phyloP scores from a whole-genome alignment of 2,113 vertebrate species.

The Lycocorax pyrrhopterus region DNA sequence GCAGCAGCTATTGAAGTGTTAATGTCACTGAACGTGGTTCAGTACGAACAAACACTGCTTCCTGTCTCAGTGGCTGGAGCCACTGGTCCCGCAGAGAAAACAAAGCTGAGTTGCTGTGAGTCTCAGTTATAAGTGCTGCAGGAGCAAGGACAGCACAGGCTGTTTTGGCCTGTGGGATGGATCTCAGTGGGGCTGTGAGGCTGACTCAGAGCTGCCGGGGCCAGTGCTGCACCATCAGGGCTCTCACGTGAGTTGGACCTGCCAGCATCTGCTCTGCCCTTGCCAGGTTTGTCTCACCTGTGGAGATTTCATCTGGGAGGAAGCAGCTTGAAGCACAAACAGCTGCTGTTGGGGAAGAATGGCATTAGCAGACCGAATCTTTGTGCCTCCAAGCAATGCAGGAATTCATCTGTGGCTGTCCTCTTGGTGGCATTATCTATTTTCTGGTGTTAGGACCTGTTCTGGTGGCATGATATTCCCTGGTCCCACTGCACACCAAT shows the following conservation, averaged over 20 bases:
- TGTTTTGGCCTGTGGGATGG: background rate
- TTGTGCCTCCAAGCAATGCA: background rate
- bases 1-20: background rate
- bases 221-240: background rate
- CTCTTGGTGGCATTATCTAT: rapidly evolving
- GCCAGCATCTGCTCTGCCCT: background rate
- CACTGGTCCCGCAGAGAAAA: background rate
- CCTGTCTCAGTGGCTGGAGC: background rate
- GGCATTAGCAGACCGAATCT: background rate
- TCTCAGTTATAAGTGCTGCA: background rate
- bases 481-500: background rate
- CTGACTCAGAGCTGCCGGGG: background rate
- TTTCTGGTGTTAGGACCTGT: background rate
- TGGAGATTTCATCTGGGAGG: background rate
- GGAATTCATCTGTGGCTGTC: background rate
- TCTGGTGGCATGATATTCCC: rapidly evolving
- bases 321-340: background rate
- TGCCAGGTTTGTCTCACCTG: background rate
- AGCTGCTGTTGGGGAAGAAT: background rate
- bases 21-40: rapidly evolving
- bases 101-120: background rate
- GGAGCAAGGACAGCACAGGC: background rate
- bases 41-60: background rate
- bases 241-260: background rate
- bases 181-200: background rate